phyloP scores from a whole-genome alignment of 1,140 invertebrate species.

The Calycopis cecrops region DNA sequence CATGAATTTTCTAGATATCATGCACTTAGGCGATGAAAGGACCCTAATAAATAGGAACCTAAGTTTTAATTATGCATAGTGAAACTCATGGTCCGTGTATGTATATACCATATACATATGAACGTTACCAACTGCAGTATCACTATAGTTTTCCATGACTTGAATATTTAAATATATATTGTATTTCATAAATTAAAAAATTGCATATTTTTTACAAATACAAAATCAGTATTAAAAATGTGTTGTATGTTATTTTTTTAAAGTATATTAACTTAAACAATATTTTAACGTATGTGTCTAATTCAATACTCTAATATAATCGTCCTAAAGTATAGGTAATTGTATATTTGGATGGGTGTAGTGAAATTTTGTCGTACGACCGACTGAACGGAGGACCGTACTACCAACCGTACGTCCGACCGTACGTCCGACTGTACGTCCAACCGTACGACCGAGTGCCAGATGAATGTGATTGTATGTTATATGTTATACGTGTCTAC shows the following conservation, averaged over 20 bases:
- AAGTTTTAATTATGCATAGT: no score
- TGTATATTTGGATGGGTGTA: constrained; percentile 6
- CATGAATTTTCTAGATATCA: no score
- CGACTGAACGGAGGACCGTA: no score
- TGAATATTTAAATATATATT: no score
- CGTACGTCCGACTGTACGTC: constrained; percentile 43
- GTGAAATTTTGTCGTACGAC: constrained; percentile 10
- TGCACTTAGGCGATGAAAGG: no score
- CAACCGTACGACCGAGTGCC: constrained; percentile 43
- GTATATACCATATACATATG: no score
- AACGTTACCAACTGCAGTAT: no score
- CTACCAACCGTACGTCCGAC: no score
- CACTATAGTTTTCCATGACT: no score
- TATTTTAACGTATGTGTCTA: not conserved
- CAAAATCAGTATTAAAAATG: no score
- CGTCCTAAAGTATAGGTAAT: constrained; percentile 5
- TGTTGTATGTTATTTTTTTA: not conserved
- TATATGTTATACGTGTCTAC: constrained; percentile 46
- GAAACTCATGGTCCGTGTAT: no score
- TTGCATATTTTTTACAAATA: not conserved
- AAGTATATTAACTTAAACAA: not conserved
- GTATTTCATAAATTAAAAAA: not conserved
- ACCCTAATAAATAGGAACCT: no score
- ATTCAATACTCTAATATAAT: constrained; percentile 10
- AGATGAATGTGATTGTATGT: constrained; percentile 67